Evolutionary conservation across 2,888 invertebrate genomes (phyloP).

Genomic region (Notodonta ziczac): DNA sequence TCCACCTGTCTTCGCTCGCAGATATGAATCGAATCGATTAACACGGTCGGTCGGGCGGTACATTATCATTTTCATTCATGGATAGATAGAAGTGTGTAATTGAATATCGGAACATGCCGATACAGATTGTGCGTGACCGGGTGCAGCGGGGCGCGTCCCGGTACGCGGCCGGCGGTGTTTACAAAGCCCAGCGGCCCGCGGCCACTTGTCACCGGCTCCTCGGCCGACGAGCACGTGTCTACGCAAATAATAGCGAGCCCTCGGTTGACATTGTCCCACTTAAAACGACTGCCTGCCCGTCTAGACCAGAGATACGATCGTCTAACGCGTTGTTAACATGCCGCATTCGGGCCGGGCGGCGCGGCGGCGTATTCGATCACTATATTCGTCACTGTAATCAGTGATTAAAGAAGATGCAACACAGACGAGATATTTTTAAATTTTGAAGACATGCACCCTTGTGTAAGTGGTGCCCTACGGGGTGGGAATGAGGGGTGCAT

Average conservation of each 20-base stretch:
- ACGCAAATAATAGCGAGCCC: conserved; percentile 82
- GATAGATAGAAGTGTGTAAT: conserved; percentile 59
- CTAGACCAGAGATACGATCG: conserved; percentile 72
- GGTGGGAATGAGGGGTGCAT: conserved; percentile 71
- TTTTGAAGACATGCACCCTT: conserved; percentile 72
- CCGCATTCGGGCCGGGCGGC: conserved; percentile 54
- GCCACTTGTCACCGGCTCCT: conserved; percentile 69
- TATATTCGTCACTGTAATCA: conserved; percentile 19
- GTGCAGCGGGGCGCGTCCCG: conserved; percentile 59
- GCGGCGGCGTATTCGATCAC: conserved; percentile 25
- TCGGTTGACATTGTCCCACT: conserved; percentile 80
- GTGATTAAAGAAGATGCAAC: conserved; percentile 29
- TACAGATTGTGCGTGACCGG: conserved; percentile 67
- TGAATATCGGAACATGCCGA: conserved; percentile 58
- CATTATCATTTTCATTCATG: conserved; percentile 71
- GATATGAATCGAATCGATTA: conserved; percentile 61
- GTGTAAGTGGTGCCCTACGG: conserved; percentile 65
- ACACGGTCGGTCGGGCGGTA: conserved; percentile 60
- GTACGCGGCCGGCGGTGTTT: conserved; percentile 81
- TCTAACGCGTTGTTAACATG: conserved; percentile 61
- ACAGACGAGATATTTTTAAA: conserved; percentile 59
- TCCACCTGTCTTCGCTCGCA: conserved; percentile 54
- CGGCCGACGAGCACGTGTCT: conserved; percentile 69
- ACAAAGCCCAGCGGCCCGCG: conserved; percentile 78
- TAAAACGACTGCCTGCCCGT: conserved; percentile 63